These are phyloP conservation scores for Mellivora capensis DNA, from an alignment of 2,113 vertebrate genomes.

Conservation along the genomic window DNA sequence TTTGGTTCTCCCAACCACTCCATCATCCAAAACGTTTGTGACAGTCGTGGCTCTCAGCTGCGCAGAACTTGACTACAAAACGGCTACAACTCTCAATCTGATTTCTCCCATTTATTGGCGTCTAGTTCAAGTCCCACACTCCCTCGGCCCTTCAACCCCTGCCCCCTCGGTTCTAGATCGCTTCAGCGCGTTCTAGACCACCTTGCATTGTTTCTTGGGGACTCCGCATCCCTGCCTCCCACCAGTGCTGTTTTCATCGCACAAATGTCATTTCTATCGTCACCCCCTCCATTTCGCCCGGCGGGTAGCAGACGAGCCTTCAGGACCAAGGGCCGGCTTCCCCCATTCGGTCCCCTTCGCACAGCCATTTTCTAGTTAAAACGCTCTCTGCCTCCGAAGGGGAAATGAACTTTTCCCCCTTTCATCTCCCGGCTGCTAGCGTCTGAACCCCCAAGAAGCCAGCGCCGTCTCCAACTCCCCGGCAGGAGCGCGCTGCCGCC, in stretches of 20 bases:
- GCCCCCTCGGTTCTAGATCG: background rate
- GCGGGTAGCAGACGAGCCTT: background rate
- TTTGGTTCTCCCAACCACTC: background rate
- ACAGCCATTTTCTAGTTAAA: conserved; percentile 70
- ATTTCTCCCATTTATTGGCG: background rate
- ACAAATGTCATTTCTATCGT: conserved; percentile 59
- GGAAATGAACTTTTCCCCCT: conserved; percentile 61
- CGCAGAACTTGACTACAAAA: conserved; percentile 18
- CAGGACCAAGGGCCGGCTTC: background rate
- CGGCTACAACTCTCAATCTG: background rate
- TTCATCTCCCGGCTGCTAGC: background rate
- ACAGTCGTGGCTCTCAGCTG: background rate
- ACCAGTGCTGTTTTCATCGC: background rate
- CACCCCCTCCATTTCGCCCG: background rate
- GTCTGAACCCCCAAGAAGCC: background rate
- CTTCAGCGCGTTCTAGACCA: background rate
- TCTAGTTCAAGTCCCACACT: background rate
- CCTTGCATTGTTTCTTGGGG: conserved; percentile 16
- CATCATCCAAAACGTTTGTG: background rate
- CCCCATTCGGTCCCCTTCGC: background rate
- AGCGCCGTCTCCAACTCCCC: conserved; percentile 9
- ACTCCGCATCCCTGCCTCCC: background rate
- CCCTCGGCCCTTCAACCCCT: background rate
- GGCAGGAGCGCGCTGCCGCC: conserved; percentile 40
- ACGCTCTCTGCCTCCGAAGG: background rate